Percentiles rank a stretch among this genome's conserved stretches.
Conservation (phyloP, 2,113 vertebrate genomes). For the Cranoglanis bouderius region DNA sequence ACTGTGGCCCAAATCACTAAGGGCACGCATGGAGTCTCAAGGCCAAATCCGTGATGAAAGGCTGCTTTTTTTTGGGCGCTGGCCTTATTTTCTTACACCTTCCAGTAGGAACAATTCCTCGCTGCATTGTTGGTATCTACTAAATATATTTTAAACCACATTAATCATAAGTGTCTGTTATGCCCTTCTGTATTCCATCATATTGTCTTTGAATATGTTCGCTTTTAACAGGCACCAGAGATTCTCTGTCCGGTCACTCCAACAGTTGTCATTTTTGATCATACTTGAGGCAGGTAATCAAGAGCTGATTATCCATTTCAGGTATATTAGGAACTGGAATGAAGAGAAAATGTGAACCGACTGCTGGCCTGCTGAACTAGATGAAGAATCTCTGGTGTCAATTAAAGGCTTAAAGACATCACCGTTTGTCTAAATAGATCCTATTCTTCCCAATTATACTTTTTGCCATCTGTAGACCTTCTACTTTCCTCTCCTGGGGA, state of each 20-base stretch:
- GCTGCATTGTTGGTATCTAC: not conserved
- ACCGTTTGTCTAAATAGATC: not conserved
- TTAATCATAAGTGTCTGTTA: not conserved
- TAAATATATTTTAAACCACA: not conserved
- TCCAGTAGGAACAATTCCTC: not conserved
- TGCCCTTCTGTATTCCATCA: not conserved
- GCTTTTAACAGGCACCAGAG: not conserved
- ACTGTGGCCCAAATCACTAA: slow-evolving; percentile 38
- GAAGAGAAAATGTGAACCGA: not conserved
- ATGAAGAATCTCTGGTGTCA: slow-evolving; percentile 19
- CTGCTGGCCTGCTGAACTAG: not conserved
- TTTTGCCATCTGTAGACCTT: not conserved
- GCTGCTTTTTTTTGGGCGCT: slow-evolving; percentile 8
- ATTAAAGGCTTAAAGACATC: slow-evolving; percentile 20
- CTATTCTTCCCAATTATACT: not conserved
- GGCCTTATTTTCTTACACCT: slow-evolving; percentile 6
- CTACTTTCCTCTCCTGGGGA: not conserved
- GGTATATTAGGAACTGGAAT: not conserved
- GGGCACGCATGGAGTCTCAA: not conserved
- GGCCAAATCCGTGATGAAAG: slow-evolving; percentile 18
- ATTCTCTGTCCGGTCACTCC: not conserved
- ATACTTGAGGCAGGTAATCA: slow-evolving; percentile 36
- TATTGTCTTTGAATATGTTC: not conserved
- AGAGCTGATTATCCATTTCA: not conserved
- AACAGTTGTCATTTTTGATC: not conserved